Percentiles rank a stretch among this genome's conserved stretches.
Conservation (phyloP, 2,888 invertebrate genomes). For the Rhogogaster chlorosoma region DNA sequence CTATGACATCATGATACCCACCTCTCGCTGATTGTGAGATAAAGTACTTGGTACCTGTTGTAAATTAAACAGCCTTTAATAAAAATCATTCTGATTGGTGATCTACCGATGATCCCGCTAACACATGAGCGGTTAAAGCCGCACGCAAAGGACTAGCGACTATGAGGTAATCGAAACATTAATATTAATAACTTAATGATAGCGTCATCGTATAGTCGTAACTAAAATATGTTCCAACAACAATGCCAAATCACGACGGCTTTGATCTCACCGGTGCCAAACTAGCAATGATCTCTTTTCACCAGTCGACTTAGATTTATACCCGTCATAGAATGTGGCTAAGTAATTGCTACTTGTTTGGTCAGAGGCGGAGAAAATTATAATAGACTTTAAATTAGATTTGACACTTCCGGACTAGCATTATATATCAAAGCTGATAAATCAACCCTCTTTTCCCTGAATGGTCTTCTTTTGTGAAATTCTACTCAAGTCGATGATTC, state of each 20-base stretch:
- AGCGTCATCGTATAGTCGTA: slow-evolving; percentile 25
- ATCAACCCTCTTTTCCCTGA: neutral
- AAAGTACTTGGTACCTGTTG: slow-evolving; percentile 23
- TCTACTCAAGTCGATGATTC: neutral
- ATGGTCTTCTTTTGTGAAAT: neutral
- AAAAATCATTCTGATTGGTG: slow-evolving; percentile 38
- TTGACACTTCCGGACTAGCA: neutral
- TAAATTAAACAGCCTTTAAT: slow-evolving; percentile 32
- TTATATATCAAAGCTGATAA: neutral
- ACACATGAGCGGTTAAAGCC: neutral
- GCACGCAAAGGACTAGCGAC: neutral
- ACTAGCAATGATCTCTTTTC: slow-evolving; percentile 23
- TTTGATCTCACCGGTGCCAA: slow-evolving; percentile 6
- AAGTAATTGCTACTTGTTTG: neutral
- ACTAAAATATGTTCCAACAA: neutral
- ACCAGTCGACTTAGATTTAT: neutral
- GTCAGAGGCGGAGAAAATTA: neutral
- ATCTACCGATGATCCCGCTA: neutral
- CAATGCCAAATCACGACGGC: slow-evolving; percentile 21
- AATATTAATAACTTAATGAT: slow-evolving; percentile 23
- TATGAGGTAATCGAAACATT: slow-evolving; percentile 32
- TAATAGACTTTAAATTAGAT: slow-evolving; percentile 9
- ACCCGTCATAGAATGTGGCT: too few relatives aligned
- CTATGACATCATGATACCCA: slow-evolving; percentile 33
- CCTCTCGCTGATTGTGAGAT: neutral